phyloP scores from a whole-genome alignment of 2,888 invertebrate genomes.

The Mythimna loreyi region DNA sequence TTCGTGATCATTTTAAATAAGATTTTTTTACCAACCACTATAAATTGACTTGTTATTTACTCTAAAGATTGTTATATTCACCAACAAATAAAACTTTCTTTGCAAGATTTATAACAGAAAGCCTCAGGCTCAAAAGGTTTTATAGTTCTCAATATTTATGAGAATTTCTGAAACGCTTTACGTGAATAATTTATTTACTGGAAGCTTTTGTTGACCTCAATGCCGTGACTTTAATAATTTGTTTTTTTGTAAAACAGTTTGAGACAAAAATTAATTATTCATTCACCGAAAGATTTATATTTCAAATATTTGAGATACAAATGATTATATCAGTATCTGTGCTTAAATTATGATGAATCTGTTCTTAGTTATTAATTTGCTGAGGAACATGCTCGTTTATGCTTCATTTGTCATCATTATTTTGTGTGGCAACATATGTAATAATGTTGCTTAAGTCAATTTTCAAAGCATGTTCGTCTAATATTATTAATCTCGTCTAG shows the following conservation, averaged over 20 bases:
- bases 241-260: conserved; percentile 58
- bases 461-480: not conserved
- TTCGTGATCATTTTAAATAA: not conserved
- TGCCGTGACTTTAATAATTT: conserved; percentile 47
- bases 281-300: conserved; percentile 14
- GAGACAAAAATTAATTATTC: conserved; percentile 30
- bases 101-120: conserved; percentile 14
- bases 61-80: conserved; percentile 6
- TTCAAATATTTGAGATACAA: not conserved
- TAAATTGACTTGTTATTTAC: not conserved
- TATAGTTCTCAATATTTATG: conserved; percentile 74
- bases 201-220: conserved; percentile 60
- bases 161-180: conserved; percentile 59
- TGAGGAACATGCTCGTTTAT: not conserved
- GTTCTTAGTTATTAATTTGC: not conserved
- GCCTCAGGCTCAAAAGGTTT: conserved; percentile 34
- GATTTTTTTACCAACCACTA: not conserved
- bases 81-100: conserved; percentile 21
- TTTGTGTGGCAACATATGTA: not conserved
- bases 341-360: conserved; percentile 27
- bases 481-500: too few species aligned
- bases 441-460: too few species aligned
- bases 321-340: conserved; percentile 6
- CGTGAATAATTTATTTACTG: conserved; percentile 73
- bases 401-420: conserved; percentile 22